Evolutionary conservation across 2,113 vertebrate genomes (phyloP).

Genomic region (Corapipo altera): DNA sequence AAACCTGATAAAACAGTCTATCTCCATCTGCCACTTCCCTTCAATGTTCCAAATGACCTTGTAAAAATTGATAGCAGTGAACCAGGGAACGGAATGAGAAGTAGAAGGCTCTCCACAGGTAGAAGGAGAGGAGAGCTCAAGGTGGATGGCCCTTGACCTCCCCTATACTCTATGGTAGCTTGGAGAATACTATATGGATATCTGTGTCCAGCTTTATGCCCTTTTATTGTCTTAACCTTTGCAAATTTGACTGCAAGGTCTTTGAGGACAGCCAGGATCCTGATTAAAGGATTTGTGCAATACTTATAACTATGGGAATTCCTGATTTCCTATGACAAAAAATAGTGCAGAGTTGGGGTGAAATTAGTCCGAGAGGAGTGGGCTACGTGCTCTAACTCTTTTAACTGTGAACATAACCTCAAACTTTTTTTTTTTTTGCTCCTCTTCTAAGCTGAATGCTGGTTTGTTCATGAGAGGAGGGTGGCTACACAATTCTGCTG

Average conservation of each 20-base stretch:
- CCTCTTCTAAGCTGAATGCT: not conserved
- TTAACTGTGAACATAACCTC: not conserved
- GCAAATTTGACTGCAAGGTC: not conserved
- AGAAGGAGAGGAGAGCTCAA: not conserved
- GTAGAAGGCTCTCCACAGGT: not conserved
- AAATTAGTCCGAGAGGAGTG: not conserved
- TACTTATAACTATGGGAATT: not conserved
- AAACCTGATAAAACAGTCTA: not conserved
- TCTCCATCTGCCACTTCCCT: not conserved
- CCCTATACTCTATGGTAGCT: accelerated
- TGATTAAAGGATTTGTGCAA: not conserved
- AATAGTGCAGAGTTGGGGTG: not conserved
- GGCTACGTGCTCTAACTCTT: not conserved
- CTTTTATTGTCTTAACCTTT: not conserved
- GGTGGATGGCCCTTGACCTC: not conserved
- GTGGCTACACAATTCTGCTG: not conserved
- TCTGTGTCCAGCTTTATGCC: not conserved
- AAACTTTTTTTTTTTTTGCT: not conserved
- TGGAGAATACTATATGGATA: not conserved
- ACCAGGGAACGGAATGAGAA: not conserved
- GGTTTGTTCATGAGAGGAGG: not conserved
- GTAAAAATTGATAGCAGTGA: not conserved
- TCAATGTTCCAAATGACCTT: not conserved
- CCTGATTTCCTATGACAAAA: not conserved
- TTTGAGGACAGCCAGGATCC: not conserved